Evolutionary conservation across 2,888 invertebrate species (phyloP).

Genomic region (Morinoia aosen): DNA sequence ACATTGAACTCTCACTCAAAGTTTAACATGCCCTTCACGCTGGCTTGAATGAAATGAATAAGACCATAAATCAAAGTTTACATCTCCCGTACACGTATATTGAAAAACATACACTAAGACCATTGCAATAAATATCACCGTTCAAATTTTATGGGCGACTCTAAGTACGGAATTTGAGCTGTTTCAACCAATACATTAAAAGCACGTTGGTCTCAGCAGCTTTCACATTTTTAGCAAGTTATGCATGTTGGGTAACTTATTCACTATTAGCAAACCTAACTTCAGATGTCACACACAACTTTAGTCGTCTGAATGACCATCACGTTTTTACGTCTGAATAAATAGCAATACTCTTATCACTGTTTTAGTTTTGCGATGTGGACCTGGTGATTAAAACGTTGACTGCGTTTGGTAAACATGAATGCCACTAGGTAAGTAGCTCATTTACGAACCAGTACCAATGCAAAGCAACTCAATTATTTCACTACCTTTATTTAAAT

Average conservation of each 20-base stretch:
- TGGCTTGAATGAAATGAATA: background rate
- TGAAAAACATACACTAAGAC: background rate
- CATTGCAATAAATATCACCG: background rate
- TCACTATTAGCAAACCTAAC: background rate
- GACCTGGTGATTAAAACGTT: too few relatives aligned
- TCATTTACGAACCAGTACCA: too few relatives aligned
- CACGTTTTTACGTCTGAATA: background rate
- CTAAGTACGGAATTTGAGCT: background rate
- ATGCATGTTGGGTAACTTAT: background rate
- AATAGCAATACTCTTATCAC: too few relatives aligned
- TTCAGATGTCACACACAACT: background rate
- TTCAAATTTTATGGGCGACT: background rate
- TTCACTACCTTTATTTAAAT: too few relatives aligned
- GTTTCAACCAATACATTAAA: background rate
- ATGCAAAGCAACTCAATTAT: too few relatives aligned
- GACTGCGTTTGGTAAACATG: too few relatives aligned
- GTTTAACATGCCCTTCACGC: background rate
- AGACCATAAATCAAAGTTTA: background rate
- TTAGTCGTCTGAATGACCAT: background rate
- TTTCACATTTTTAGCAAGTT: background rate
- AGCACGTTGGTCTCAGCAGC: background rate
- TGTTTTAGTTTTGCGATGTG: too few relatives aligned
- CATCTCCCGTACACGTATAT: background rate
- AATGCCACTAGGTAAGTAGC: too few relatives aligned
- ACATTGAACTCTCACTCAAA: background rate